phyloP scores from a whole-genome alignment of 2,113 vertebrate species.

The Lasiurus borealis region DNA sequence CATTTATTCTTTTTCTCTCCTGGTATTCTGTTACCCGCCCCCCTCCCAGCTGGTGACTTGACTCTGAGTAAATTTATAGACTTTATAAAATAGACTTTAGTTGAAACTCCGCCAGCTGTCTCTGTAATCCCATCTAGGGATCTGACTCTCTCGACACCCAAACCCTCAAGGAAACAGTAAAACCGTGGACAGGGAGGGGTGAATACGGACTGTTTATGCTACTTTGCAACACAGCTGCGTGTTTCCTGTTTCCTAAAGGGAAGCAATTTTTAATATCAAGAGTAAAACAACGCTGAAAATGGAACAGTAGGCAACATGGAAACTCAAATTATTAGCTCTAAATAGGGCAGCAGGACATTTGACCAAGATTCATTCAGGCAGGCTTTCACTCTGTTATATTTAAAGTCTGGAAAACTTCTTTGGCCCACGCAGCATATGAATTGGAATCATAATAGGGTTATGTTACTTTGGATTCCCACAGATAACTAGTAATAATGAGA shows the following conservation, averaged over 20 bases:
- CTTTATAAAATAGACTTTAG: slow-evolving; percentile 39
- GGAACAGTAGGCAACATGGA: background rate
- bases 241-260: background rate
- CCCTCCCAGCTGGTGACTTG: background rate
- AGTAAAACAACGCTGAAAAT: background rate
- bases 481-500: background rate
- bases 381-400: background rate
- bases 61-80: slow-evolving; percentile 39
- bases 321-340: background rate
- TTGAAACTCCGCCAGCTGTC: background rate
- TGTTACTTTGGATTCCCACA: background rate
- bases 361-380: background rate
- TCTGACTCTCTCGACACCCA: background rate
- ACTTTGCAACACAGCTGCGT: background rate
- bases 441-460: background rate
- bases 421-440: background rate
- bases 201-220: background rate
- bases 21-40: background rate
- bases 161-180: background rate
- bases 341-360: background rate
- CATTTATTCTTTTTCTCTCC: slow-evolving; percentile 8
- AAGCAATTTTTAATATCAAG: background rate
- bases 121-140: background rate
- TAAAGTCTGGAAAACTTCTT: background rate
- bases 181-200: fast-evolving